Evolutionary conservation across 2,888 invertebrate species (phyloP).

Genomic region (Meganola albula): DNA sequence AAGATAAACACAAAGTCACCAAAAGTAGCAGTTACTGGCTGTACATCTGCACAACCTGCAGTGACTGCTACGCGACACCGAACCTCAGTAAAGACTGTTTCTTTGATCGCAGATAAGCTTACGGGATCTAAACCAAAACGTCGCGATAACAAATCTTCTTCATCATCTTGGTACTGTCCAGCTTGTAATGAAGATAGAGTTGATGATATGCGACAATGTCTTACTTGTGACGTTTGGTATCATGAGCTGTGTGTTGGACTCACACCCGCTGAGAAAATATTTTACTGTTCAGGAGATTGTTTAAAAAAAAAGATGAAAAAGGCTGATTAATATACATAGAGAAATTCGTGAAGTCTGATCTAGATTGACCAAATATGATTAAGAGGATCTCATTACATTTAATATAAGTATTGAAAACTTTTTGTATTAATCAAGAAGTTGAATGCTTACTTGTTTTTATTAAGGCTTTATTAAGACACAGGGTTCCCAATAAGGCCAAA

Average conservation of each 20-base stretch:
- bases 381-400: no score
- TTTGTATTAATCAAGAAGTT: no score
- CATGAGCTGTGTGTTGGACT: constrained; percentile 8
- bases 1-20: constrained; percentile 15
- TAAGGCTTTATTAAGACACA: constrained; percentile 23
- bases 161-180: constrained; percentile 9
- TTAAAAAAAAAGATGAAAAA: no score
- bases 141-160: constrained; percentile 18
- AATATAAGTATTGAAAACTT: no score
- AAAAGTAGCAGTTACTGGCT: constrained; percentile 14
- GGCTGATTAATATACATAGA: no score
- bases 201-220: constrained; percentile 7
- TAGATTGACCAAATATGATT: no score
- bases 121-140: constrained; percentile 11
- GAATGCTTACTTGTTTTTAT: no score
- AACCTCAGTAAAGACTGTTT: constrained; percentile 13
- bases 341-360: no score
- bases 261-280: no score
- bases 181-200: constrained; percentile 4
- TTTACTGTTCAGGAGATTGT: no score
- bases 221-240: constrained; percentile 5
- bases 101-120: constrained; percentile 10
- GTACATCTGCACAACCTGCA: constrained; percentile 12
- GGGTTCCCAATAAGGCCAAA: constrained; percentile 17
- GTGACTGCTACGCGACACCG: constrained; percentile 12